These are phyloP conservation scores for Melikaiella ostensackeni DNA, from an alignment of 2,888 invertebrate genomes.

Conservation along the genomic window DNA sequence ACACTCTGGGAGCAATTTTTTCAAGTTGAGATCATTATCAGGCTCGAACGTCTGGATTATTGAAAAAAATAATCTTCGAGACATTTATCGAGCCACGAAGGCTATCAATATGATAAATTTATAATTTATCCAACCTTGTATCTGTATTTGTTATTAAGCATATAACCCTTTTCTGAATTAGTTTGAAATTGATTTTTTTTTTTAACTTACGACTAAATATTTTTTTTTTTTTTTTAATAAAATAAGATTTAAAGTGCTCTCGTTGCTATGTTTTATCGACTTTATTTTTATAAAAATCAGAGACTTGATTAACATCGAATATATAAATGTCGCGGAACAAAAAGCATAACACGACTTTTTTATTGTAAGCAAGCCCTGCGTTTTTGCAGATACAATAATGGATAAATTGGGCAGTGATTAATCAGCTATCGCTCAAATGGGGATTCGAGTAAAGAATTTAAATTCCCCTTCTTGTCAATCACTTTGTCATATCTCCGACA, in stretches of 20 bases:
- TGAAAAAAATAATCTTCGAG: slow-evolving; percentile 19
- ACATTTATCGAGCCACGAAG: slow-evolving; percentile 8
- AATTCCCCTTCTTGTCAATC: not conserved
- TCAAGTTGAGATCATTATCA: slow-evolving; percentile 35
- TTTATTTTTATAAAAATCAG: not conserved
- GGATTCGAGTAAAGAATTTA: slow-evolving; percentile 53
- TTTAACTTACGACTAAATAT: not conserved
- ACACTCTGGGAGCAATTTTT: slow-evolving; percentile 1
- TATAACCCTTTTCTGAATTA: not conserved
- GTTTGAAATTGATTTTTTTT: not conserved
- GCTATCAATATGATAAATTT: slow-evolving; percentile 38
- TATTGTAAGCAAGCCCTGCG: slow-evolving; percentile 56
- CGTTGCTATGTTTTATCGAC: not conserved
- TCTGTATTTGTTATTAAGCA: not conserved
- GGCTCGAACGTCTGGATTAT: slow-evolving; percentile 30
- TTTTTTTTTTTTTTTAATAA: not conserved
- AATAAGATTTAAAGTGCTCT: not conserved
- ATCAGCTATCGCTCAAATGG: slow-evolving; percentile 60
- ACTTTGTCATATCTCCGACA: not conserved
- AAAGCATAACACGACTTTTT: slow-evolving; percentile 58
- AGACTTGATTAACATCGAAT: not conserved
- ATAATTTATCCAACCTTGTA: slow-evolving; percentile 35
- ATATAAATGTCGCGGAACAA: slow-evolving; percentile 38
- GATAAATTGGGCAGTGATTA: slow-evolving; percentile 71
- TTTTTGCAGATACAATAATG: slow-evolving; percentile 58